A percentile compares a stretch with the other conserved stretches of the same genome.
These are phyloP conservation scores for Perizoma flavofasciatum DNA, from an alignment of 2,888 invertebrate genomes.

Conservation along the genomic window DNA sequence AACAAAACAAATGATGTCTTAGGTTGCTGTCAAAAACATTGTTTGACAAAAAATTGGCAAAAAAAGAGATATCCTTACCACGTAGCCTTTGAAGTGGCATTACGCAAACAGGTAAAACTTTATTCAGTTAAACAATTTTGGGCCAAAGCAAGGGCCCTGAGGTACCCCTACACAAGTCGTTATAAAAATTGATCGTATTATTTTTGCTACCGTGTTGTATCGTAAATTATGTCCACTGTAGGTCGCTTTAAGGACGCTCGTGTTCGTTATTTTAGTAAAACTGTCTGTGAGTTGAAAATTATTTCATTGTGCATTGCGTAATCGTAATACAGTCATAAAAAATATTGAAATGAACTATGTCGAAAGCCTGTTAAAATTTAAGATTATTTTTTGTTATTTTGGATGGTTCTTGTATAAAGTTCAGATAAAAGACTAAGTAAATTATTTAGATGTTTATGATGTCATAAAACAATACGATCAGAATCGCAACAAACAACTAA, in stretches of 20 bases:
- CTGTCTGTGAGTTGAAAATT: conserved; percentile 2
- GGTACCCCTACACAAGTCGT: conserved; percentile 14
- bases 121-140: conserved; percentile 5
- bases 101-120: conserved; percentile 5
- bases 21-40: too few species aligned
- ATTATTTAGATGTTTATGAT: too few species aligned
- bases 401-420: too few species aligned
- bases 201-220: conserved; percentile 15
- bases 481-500: too few species aligned
- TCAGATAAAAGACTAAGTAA: too few species aligned
- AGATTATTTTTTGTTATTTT: background rate
- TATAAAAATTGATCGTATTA: background rate
- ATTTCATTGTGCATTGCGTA: conserved; percentile 9
- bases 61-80: too few species aligned
- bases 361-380: conserved; percentile 11
- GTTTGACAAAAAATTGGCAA: too few species aligned
- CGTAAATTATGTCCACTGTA: conserved; percentile 12
- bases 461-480: too few species aligned
- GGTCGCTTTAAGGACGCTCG: conserved; percentile 10
- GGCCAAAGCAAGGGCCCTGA: conserved; percentile 18
- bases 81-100: too few species aligned
- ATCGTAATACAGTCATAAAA: background rate
- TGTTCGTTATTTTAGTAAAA: conserved; percentile 12
- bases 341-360: background rate
- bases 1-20: too few species aligned